Evolutionary conservation across 2,888 invertebrate genomes (phyloP).

Genomic region (Latrodectus elegans): DNA sequence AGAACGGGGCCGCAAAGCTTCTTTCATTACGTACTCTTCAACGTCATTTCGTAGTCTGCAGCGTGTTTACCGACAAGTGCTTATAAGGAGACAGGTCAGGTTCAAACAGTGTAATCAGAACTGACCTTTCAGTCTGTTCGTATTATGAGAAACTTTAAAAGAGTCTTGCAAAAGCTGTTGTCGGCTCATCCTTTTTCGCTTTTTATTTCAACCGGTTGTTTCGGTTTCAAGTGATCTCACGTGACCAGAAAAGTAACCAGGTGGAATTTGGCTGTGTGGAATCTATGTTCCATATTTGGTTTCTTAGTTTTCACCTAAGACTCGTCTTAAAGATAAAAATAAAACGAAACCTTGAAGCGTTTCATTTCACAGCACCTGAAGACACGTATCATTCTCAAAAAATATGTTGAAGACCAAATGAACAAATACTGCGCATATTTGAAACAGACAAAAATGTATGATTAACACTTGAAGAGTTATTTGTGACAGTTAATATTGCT

Average conservation of each 20-base stretch:
- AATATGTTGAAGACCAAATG: too few relatives aligned
- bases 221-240: constrained; percentile 18
- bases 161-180: constrained; percentile 24
- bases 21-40: constrained; percentile 4
- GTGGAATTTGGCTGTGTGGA: neutral
- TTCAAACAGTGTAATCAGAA: constrained; percentile 13
- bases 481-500: too few relatives aligned
- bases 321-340: neutral
- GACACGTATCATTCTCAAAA: too few relatives aligned
- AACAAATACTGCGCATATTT: too few relatives aligned
- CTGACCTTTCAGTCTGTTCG: constrained; percentile 46
- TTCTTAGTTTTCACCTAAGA: constrained; percentile 1
- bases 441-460: too few relatives aligned
- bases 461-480: too few relatives aligned
- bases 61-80: constrained; percentile 26
- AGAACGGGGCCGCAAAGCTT: constrained; percentile 21
- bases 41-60: neutral
- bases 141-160: constrained; percentile 8
- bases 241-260: constrained; percentile 46
- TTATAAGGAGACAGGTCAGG: constrained; percentile 51
- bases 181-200: constrained; percentile 16
- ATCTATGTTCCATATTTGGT: constrained; percentile 45
- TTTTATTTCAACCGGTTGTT: constrained; percentile 50
- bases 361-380: too few relatives aligned
- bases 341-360: neutral